phyloP scores from a whole-genome alignment of 2,113 vertebrate species.

The Aspiorhynchus laticeps region DNA sequence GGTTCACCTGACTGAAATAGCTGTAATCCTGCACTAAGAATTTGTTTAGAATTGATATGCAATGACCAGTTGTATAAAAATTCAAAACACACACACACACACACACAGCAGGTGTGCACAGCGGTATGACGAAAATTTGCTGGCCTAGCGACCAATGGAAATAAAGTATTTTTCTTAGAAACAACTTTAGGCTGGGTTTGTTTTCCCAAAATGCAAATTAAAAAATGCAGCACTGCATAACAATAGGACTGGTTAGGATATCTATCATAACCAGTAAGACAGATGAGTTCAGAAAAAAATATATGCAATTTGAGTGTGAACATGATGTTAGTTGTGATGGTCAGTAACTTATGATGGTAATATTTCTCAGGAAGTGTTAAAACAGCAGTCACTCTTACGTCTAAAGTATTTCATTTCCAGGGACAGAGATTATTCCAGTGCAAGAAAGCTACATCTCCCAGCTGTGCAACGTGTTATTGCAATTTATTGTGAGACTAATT shows the following conservation, averaged over 20 bases:
- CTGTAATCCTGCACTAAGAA: conserved; percentile 41
- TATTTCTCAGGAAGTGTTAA: not conserved
- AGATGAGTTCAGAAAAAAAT: not conserved
- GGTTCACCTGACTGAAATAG: conserved; percentile 53
- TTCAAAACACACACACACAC: not conserved
- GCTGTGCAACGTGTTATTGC: conserved; percentile 70
- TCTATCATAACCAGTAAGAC: not conserved
- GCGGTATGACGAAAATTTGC: conserved; percentile 53
- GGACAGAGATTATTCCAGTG: conserved; percentile 26
- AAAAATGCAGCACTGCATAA: not conserved
- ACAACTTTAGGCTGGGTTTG: not conserved
- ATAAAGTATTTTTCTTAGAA: conserved; percentile 50
- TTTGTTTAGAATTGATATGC: conserved; percentile 43
- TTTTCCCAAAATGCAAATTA: not conserved
- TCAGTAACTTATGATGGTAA: not conserved
- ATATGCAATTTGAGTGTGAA: not conserved
- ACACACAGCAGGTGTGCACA: conserved; percentile 60
- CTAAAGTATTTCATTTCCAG: conserved; percentile 6
- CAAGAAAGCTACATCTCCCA: conserved; percentile 61
- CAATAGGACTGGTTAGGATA: not conserved
- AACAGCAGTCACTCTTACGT: not conserved
- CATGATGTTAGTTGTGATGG: not conserved
- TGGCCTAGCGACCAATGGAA: conserved; percentile 66
- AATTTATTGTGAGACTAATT: conserved; percentile 77
- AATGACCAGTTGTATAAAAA: conserved; percentile 6